A percentile compares a stretch with the other conserved stretches of the same genome.
Evolutionary conservation across 2,113 vertebrate genomes (phyloP).

Genomic region (Mesocricetus auratus): DNA sequence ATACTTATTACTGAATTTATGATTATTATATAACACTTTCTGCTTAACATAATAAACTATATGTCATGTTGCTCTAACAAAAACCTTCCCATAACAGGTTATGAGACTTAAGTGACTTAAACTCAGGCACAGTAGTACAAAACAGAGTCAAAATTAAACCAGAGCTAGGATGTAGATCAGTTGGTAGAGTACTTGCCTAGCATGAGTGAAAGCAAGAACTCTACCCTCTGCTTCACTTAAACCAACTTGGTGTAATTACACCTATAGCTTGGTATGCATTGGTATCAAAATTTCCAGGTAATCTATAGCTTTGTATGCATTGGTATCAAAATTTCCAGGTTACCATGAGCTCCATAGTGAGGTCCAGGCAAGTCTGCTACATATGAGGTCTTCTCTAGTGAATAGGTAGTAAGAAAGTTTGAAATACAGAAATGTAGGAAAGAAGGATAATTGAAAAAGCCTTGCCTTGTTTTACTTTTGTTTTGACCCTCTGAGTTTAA

Average conservation of each 20-base stretch:
- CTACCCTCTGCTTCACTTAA: background rate
- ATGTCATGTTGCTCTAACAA: background rate
- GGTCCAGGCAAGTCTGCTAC: background rate
- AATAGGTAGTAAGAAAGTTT: background rate
- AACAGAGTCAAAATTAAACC: background rate
- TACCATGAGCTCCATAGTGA: background rate
- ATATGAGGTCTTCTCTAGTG: background rate
- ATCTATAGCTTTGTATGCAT: background rate
- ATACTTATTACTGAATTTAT: constrained; percentile 16
- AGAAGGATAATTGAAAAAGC: background rate
- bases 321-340: background rate
- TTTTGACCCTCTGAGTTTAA: background rate
- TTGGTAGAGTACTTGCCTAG: background rate
- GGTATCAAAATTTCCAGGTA: background rate
- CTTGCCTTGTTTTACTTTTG: background rate
- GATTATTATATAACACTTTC: background rate
- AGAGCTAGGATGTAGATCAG: background rate
- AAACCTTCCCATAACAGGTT: background rate
- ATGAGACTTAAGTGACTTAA: background rate
- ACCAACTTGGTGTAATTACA: background rate
- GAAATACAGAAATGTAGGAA: background rate
- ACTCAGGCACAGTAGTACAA: background rate
- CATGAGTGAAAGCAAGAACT: background rate
- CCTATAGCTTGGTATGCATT: background rate
- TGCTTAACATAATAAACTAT: background rate